phyloP scores from a whole-genome alignment of 2,113 vertebrate species.

The Anguilla rostrata region DNA sequence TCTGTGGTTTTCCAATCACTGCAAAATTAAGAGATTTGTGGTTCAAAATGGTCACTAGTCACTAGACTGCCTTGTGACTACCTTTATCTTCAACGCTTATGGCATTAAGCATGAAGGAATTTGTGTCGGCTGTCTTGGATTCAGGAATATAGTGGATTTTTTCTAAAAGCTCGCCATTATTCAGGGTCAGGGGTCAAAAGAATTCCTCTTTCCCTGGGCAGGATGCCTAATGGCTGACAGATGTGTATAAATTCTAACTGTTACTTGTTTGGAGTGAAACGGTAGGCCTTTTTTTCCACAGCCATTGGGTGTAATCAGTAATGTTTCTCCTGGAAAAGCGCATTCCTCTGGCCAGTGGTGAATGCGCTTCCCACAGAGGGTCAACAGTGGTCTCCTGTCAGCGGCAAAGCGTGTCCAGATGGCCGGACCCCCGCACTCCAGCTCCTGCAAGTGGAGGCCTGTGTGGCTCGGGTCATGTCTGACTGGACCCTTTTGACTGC shows the following conservation, averaged over 20 bases:
- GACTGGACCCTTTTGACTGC: slow-evolving; percentile 58
- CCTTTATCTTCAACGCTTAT: slow-evolving; percentile 12
- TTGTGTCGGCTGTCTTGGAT: slow-evolving; percentile 16
- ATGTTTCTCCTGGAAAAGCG: slow-evolving; percentile 35
- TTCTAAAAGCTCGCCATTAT: slow-evolving; percentile 30
- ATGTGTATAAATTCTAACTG: slow-evolving; percentile 62
- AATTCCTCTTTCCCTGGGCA: slow-evolving; percentile 47
- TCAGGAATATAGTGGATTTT: slow-evolving; percentile 18
- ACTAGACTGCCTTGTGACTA: neutral
- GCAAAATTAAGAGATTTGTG: slow-evolving; percentile 36
- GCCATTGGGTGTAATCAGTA: slow-evolving; percentile 51
- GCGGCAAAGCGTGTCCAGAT: slow-evolving; percentile 63
- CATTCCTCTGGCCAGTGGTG: slow-evolving; percentile 58
- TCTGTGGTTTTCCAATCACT: neutral
- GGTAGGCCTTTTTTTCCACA: slow-evolving; percentile 43
- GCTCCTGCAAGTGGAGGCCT: neutral
- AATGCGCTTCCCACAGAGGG: slow-evolving; percentile 47
- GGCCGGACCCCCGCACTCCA: slow-evolving; percentile 54
- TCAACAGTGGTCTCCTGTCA: slow-evolving; percentile 53
- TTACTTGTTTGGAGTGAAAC: slow-evolving; percentile 52
- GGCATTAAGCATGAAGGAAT: slow-evolving; percentile 18
- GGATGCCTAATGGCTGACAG: slow-evolving; percentile 63
- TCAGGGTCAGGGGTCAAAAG: slow-evolving; percentile 57
- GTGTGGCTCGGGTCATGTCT: slow-evolving; percentile 26
- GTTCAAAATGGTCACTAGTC: slow-evolving; percentile 7